Evolutionary conservation across 2,113 vertebrate genomes (phyloP), one percentile per base, ranked within the genome.

Genomic region (Thymallus thymallus): DNA sequence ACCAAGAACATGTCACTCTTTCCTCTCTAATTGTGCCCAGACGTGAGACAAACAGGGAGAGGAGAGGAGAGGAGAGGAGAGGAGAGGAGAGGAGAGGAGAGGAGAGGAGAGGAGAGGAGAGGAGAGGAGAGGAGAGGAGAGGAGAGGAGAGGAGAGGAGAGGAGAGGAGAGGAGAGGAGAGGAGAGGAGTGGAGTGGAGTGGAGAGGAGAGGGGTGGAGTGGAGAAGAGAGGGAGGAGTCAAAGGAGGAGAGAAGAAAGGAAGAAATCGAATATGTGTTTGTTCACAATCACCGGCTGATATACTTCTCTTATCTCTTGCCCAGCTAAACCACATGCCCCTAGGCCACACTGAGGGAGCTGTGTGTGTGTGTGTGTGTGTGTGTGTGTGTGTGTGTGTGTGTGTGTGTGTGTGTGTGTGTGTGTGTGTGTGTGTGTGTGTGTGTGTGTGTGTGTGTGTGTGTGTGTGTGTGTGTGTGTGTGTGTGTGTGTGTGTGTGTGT

Each of bases 251-350:
- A 74, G 82, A 82, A 79, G 64, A 80, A 79, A 84, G 62, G 69
- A 46, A 14, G 70, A 80, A 78, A 83, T 85, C 87, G 72, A 90
- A 87, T 88, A 88, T 87, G 86, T 83, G 87, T 90, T 89, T 87
- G 86, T 88, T 89, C 84, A 85, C 77, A 73, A 88, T 80, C 85
- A 76, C 86, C 81, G 72, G 58, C 24, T 84, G 91, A 92, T 95
- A 86, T n/a, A 92, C 96, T 76, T 94, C 94, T 96, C 96, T 94
- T 91, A 98, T 97, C 92, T 97, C 92, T 74, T 96, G 95, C 87
- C 95, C 95, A 63, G 94, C 92, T 82, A 94, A 95, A 90, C 95
- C 95, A 94, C 95, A 96, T 79, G 94, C 93, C 88, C 95, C 92
- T 16, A 94, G 92, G 88, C 95, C 93, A 76, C 78, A 58, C 62